A percentile compares a stretch with the other conserved stretches of the same genome.
phyloP scores from a whole-genome alignment of 1,140 invertebrate species.

The Vollenhovia emeryi region DNA sequence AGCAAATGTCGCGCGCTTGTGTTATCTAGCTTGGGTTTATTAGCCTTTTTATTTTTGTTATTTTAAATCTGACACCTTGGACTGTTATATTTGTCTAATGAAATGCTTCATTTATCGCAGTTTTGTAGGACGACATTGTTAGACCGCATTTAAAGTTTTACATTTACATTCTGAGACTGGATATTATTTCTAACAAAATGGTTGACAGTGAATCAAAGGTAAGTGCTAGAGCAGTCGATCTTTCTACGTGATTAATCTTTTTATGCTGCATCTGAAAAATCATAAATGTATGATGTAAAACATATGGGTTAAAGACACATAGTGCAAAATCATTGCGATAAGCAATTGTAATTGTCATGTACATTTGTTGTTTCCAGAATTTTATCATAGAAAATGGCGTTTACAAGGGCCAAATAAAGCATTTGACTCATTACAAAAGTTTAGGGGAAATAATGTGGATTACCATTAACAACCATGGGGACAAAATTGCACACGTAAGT shows the following conservation, averaged over 20 bases:
- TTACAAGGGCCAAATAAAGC: background rate
- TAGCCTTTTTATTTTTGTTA: no score
- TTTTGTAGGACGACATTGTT: background rate
- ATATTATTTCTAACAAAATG: background rate
- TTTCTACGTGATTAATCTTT: background rate
- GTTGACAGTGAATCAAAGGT: background rate
- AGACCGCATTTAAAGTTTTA: background rate
- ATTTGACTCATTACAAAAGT: background rate
- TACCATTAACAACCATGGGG: background rate
- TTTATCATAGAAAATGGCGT: constrained; percentile 49
- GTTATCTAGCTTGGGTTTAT: no score
- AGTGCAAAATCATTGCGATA: background rate
- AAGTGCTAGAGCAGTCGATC: background rate
- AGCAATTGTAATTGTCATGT: background rate
- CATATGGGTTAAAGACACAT: background rate
- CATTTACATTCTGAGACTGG: background rate
- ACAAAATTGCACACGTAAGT: constrained; percentile 54
- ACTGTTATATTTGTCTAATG: no score
- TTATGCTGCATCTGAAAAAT: background rate
- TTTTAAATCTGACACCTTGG: no score
- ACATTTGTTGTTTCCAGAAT: background rate
- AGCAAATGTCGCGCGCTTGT: no score
- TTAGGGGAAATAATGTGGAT: constrained; percentile 56
- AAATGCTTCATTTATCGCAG: no score
- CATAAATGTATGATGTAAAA: background rate